Percentiles rank a stretch among this genome's conserved stretches.
Conservation (phyloP, 2,113 vertebrate genomes). For the Chloebia gouldiae region DNA sequence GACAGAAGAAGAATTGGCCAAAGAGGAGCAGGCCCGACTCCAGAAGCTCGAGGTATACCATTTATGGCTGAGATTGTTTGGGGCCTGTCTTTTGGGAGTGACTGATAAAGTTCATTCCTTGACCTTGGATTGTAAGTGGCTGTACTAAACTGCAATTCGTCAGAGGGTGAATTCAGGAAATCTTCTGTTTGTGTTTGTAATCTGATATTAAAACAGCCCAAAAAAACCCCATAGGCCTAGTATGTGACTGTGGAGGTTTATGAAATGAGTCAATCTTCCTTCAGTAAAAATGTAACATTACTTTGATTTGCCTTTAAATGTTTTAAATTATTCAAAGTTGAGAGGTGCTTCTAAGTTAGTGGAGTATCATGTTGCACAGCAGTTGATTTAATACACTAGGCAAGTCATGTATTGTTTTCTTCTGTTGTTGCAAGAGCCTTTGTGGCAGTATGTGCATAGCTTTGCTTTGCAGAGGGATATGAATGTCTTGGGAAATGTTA, state of each 20-base stretch:
- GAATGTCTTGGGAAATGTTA: not conserved
- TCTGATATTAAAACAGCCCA: not conserved
- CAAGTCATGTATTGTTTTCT: not conserved
- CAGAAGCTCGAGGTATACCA: constrained; percentile 83
- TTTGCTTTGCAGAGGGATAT: not conserved
- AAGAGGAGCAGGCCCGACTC: constrained; percentile 84
- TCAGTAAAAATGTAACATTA: not conserved
- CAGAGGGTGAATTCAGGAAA: not conserved
- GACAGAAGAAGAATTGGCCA: constrained; percentile 87
- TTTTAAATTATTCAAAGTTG: not conserved
- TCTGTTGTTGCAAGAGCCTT: not conserved
- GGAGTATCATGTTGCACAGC: not conserved
- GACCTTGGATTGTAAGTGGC: not conserved
- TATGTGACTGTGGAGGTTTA: not conserved
- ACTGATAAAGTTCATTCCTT: not conserved
- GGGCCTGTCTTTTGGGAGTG: not conserved
- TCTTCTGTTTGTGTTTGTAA: not conserved
- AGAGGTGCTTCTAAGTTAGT: not conserved
- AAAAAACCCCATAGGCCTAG: not conserved
- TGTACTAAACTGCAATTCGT: not conserved
- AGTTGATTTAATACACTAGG: not conserved
- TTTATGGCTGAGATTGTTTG: not conserved
- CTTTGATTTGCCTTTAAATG: not conserved
- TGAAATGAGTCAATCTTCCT: not conserved
- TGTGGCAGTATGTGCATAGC: not conserved